Conservation (phyloP, 1,140 invertebrate genomes). For the Magallana angulata region DNA sequence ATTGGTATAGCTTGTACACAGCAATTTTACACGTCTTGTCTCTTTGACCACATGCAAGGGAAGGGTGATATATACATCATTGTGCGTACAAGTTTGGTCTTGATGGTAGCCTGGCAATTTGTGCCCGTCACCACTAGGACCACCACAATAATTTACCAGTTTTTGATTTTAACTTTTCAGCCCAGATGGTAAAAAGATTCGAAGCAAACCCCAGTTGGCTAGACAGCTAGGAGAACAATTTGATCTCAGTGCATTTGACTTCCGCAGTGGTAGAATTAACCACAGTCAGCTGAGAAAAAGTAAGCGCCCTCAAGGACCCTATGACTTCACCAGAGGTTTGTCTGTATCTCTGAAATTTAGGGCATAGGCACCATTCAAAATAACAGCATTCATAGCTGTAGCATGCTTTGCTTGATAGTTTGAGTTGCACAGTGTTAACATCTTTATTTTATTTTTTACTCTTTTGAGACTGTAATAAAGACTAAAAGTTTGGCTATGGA, state of each 20-base stretch:
- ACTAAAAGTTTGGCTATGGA: too few relatives aligned
- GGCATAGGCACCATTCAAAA: neutral
- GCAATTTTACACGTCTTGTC: too few relatives aligned
- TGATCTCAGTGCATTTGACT: slow-evolving; percentile 91
- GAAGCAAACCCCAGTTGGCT: slow-evolving; percentile 89
- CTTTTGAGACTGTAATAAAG: too few relatives aligned
- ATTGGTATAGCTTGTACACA: too few relatives aligned
- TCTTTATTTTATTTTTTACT: neutral
- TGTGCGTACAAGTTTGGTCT: too few relatives aligned
- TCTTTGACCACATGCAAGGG: too few relatives aligned
- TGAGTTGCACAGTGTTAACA: neutral
- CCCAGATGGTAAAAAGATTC: slow-evolving; percentile 89
- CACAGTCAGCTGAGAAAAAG: slow-evolving; percentile 76
- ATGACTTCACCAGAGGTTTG: slow-evolving; percentile 77
- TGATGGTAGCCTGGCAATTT: too few relatives aligned
- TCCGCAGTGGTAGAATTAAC: slow-evolving; percentile 85
- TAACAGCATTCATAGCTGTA: too few relatives aligned
- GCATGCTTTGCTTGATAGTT: neutral
- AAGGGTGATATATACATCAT: too few relatives aligned
- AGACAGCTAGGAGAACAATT: slow-evolving; percentile 88
- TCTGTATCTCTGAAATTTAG: slow-evolving; percentile 48
- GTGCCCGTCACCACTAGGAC: too few relatives aligned
- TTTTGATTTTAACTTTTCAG: slow-evolving; percentile 78
- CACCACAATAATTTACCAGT: too few relatives aligned
- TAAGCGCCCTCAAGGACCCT: slow-evolving; percentile 73